Percentiles rank a stretch among this genome's conserved stretches.
Conservation (phyloP, 1,140 invertebrate species). For the Drosophila nebulosa region DNA sequence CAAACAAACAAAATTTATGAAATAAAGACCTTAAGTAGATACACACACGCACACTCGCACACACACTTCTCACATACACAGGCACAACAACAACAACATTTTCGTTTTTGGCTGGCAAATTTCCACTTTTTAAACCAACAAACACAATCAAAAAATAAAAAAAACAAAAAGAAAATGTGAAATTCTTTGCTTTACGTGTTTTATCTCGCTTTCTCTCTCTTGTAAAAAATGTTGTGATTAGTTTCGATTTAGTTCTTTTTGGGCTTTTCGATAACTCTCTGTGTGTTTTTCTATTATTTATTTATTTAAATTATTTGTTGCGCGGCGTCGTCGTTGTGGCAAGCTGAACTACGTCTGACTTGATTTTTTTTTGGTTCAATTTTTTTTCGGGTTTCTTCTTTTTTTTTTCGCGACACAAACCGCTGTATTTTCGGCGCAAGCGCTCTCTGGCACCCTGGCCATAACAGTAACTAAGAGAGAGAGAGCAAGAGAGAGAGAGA, state of each 20-base stretch:
- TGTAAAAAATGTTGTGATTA: background rate
- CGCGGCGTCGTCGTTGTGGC: constrained; percentile 59
- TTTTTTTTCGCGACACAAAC: constrained; percentile 26
- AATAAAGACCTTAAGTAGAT: constrained; percentile 24
- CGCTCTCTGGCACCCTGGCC: constrained; percentile 45
- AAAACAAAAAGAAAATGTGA: background rate
- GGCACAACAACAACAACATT: constrained; percentile 18
- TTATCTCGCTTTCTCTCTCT: background rate
- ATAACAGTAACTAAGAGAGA: constrained; percentile 1
- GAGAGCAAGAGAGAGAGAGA: background rate
- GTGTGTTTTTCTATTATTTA: constrained; percentile 20
- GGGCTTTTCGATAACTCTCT: constrained; percentile 14
- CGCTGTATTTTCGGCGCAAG: constrained; percentile 57
- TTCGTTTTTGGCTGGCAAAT: constrained; percentile 7
- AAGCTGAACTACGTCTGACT: constrained; percentile 75
- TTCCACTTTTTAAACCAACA: constrained; percentile 20
- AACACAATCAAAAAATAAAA: background rate
- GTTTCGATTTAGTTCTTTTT: constrained; percentile 15
- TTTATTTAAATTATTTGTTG: constrained; percentile 47
- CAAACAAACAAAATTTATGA: constrained; percentile 3
- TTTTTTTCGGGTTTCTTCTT: constrained; percentile 26
- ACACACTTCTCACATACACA: constrained; percentile 13
- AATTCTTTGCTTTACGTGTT: background rate
- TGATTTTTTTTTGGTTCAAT: constrained; percentile 27
- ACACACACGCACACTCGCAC: constrained; percentile 38